Conservation (phyloP, 1,140 invertebrate genomes). For the Listronotus bonariensis region DNA sequence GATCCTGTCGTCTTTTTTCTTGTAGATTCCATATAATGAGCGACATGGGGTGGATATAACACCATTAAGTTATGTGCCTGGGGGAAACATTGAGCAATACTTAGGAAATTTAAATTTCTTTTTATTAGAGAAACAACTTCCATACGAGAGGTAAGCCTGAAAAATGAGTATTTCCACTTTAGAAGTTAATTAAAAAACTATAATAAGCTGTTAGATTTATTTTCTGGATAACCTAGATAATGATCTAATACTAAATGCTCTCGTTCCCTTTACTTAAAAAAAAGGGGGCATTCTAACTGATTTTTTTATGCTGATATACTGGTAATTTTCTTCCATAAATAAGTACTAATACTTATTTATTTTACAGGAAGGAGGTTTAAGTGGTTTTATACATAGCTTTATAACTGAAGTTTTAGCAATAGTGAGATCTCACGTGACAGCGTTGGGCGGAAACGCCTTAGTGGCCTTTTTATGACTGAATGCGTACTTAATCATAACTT, state of each 20-base stretch:
- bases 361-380: slow-evolving; percentile 85
- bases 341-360: too few relatives aligned
- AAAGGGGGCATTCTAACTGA: too few relatives aligned
- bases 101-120: slow-evolving; percentile 94
- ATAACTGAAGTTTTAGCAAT: slow-evolving; percentile 90
- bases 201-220: too few relatives aligned
- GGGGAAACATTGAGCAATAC: slow-evolving; percentile 80
- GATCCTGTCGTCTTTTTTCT: slow-evolving; percentile 18
- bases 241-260: too few relatives aligned
- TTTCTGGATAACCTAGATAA: too few relatives aligned
- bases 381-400: slow-evolving; percentile 92
- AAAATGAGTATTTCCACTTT: too few relatives aligned
- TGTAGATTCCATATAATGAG: slow-evolving; percentile 66
- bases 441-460: slow-evolving; percentile 94
- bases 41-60: slow-evolving; percentile 83
- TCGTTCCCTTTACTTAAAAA: too few relatives aligned
- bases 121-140: slow-evolving; percentile 94
- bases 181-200: too few relatives aligned
- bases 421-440: slow-evolving; percentile 87
- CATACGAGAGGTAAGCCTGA: slow-evolving; percentile 73
- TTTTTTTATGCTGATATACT: too few relatives aligned
- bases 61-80: slow-evolving; percentile 79
- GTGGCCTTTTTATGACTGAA: slow-evolving; percentile 93
- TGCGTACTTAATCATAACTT: slow-evolving; percentile 88
- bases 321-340: too few relatives aligned